These are phyloP conservation scores for Microchrysa polita DNA, from an alignment of 2,888 invertebrate genomes.

Conservation along the genomic window DNA sequence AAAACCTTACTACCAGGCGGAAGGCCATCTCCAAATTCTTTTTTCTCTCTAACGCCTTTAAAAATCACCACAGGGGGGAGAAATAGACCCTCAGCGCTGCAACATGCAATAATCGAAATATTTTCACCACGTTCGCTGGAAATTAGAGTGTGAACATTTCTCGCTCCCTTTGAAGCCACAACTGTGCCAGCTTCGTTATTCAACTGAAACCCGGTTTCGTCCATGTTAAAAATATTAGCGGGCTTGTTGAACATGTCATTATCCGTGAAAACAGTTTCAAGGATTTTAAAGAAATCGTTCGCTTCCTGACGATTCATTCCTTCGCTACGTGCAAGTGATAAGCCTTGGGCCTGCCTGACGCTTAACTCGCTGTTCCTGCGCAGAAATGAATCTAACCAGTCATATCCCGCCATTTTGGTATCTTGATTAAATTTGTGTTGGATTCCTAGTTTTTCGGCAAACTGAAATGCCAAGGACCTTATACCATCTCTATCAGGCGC, in stretches of 20 bases:
- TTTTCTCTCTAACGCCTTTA: constrained; percentile 54
- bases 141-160: constrained; percentile 53
- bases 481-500: neutral
- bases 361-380: neutral
- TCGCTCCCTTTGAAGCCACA: constrained; percentile 53
- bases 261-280: constrained; percentile 29
- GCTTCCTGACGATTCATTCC: constrained; percentile 34
- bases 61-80: constrained; percentile 55
- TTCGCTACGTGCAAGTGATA: constrained; percentile 10
- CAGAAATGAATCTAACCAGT: constrained; percentile 15
- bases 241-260: constrained; percentile 51
- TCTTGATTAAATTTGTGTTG: constrained; percentile 5
- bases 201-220: constrained; percentile 52
- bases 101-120: constrained; percentile 56
- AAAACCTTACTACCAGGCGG: constrained; percentile 51
- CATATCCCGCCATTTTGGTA: neutral
- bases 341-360: constrained; percentile 18
- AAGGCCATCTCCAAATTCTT: constrained; percentile 53
- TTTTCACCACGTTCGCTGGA: constrained; percentile 55
- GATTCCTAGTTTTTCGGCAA: constrained; percentile 6
- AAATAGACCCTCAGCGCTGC: constrained; percentile 57
- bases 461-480: neutral
- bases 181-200: constrained; percentile 52
- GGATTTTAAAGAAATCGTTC: constrained; percentile 39
- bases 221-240: constrained; percentile 52